Evolutionary conservation across 2,797 vertebrate species (phyloP).

Genomic region (Enteromius treurensis): DNA sequence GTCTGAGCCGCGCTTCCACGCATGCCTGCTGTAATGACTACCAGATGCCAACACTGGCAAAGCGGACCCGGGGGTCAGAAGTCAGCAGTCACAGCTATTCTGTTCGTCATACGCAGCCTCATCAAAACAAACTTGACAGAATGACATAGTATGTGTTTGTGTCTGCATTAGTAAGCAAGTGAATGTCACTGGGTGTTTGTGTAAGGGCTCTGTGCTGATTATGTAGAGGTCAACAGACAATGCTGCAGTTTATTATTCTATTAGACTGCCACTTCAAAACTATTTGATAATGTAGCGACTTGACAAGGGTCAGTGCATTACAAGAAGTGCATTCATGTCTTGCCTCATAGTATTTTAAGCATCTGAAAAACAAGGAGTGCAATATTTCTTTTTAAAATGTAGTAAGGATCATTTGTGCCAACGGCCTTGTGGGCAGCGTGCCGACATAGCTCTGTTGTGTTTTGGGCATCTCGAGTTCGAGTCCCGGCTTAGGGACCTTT

Average conservation of each 20-base stretch:
- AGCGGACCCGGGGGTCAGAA: constrained; percentile 34
- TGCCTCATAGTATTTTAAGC: neutral
- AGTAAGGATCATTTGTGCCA: neutral
- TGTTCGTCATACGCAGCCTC: constrained; percentile 10
- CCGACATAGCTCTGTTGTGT: neutral
- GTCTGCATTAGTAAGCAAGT: constrained; percentile 12
- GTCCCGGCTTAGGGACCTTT: neutral
- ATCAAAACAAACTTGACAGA: constrained; percentile 29
- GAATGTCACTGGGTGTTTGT: constrained; percentile 2
- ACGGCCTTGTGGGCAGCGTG: neutral
- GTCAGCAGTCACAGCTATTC: constrained; percentile 41
- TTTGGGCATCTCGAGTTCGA: neutral
- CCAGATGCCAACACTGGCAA: constrained; percentile 67
- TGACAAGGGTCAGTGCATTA: neutral
- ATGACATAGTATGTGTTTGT: constrained; percentile 34
- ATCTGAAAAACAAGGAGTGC: neutral
- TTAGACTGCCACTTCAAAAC: constrained; percentile 6
- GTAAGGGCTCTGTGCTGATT: constrained; percentile 13
- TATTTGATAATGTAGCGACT: constrained; percentile 6
- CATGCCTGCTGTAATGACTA: constrained; percentile 70
- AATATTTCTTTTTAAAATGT: neutral
- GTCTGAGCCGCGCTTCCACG: constrained; percentile 69
- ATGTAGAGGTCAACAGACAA: constrained; percentile 26
- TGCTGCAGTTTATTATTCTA: constrained; percentile 16
- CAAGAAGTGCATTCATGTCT: neutral